Base-by-base conservation (phyloP, 2,797 vertebrate genomes). In the Megaceryle alcyon region DNA sequence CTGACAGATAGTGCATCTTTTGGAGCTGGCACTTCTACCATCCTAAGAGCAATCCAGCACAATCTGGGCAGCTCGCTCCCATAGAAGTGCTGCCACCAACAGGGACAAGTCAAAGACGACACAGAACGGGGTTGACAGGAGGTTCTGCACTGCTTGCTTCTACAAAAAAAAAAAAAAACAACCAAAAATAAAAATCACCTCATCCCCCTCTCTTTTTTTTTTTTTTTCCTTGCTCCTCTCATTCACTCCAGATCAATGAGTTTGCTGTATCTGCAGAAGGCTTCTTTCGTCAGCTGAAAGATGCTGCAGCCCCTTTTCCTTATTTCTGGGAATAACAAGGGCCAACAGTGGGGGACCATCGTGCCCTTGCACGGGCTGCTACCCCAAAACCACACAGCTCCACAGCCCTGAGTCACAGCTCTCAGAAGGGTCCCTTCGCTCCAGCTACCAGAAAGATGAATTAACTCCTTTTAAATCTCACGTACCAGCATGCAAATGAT, bases 381-480 rank as follows among this genome's bases (percentile, higher is more conserved):
- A 57, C 59, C 81, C 61, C 14, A 0, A 78, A 86, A 28, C 41
- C 90, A 53, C 2, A 0, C 72, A n/a, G 12, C 78, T 65, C 49
- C 8, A 4, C 83, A 53, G n/a, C 80, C 82, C 94, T 95, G 96
- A 97, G 86, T 97, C 97, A 91, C 37, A 3, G 33, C 73, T 60
- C 91, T 77, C 89, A 8, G 14, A 71, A 88, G 75, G 76, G 96
- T 86, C 56, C 28, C 20, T 75, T 92, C 81, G 37, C 37, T 14
- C n/a, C 71, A 49, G 68, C 93, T 92, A 95, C 95, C 96, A 93
- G 94, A 88, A 97, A 95, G 39, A 6, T 77, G 75, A 86, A 95
- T 75, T 85, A 82, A 75, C 86, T 96, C 46, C 12, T 92, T 94
- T 81, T 61, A 90, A 66, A 8, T 39, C 92, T 91, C 87, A 59